Evolutionary conservation across 2,113 vertebrate species (phyloP), one percentile per base, ranked within the genome.

Genomic region (Cavia porcellus): DNA sequence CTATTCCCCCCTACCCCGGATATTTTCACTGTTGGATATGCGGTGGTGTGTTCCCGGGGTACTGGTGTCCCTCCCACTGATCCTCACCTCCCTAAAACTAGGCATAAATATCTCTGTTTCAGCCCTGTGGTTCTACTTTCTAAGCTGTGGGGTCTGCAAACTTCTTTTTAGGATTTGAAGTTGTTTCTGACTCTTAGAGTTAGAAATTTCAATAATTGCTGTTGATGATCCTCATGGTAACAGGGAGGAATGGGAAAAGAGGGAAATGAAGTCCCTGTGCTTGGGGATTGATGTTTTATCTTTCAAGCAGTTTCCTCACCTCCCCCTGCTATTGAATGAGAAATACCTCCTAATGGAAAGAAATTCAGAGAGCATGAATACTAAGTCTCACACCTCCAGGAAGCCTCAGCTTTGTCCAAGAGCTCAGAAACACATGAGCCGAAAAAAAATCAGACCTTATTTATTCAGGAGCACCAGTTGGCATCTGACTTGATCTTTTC

Each of bases 1-100:
- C 3, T 86, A 17, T 82, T 7, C 20, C 17, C 59, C 55, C 32
- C 32, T 28, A 4, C 17, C 82, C 42, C 80, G 83, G 35, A 66
- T 86, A 13, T 30, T 68, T 90, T 22, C 19, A 0, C 32, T 72
- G 50, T 90, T 55, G 93, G 35, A 90, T 52, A 19, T 52, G 55
- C 57, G 5, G 11, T 17, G 17, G 72, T 13, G 0, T 66, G 4
- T 59, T 24, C 52, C 19, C 17, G 9, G 94, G 95, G 96, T 86
- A 5, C 42, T 97, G 11, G 25, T 96, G 61, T 96, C 89, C 38
- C 22, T 97, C 12, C 83, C 93, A 74, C 74, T 95, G 35, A 80
- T 95, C 25, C 50, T 96, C 9, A 92, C 86, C 42, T 87, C 83
- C 47, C 55, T 96, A 86, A 95, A 97, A 47, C 3, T 96, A 4